phyloP scores from a whole-genome alignment of 2,113 vertebrate species.

The Piaya cayana region DNA sequence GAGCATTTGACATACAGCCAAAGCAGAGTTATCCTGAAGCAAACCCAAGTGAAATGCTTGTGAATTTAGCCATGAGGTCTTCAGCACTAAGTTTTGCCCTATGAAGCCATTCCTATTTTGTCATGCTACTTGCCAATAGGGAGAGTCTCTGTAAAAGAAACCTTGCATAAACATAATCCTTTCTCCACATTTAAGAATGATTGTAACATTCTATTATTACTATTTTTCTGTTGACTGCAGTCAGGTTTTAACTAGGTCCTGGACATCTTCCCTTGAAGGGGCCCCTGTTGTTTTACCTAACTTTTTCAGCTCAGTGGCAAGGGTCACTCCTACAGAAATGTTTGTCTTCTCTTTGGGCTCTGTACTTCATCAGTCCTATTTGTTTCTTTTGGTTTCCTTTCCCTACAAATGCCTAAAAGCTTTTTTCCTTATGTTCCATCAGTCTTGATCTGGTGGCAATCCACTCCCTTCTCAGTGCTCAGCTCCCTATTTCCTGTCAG shows the following conservation, averaged over 20 bases:
- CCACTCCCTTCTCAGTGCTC: background rate
- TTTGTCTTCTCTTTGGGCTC: background rate
- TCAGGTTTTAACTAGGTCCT: background rate
- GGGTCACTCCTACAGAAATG: background rate
- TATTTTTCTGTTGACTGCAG: background rate
- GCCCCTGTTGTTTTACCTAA: background rate
- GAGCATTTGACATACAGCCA: background rate
- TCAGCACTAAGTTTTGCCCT: background rate
- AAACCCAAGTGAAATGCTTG: background rate
- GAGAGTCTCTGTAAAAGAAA: background rate
- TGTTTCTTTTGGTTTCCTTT: background rate
- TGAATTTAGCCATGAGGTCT: background rate
- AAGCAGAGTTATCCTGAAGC: background rate
- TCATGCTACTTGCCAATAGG: background rate
- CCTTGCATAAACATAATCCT: background rate
- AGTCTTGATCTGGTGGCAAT: background rate
- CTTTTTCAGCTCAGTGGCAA: background rate
- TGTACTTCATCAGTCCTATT: background rate
- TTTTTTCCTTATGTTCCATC: background rate
- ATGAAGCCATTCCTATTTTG: background rate
- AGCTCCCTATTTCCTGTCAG: background rate
- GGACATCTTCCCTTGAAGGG: background rate
- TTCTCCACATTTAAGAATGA: background rate
- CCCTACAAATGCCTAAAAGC: background rate
- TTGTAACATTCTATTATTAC: background rate